These are phyloP conservation scores for Tenthredo scrophulariae DNA, from an alignment of 2,888 invertebrate genomes.

Conservation along the genomic window DNA sequence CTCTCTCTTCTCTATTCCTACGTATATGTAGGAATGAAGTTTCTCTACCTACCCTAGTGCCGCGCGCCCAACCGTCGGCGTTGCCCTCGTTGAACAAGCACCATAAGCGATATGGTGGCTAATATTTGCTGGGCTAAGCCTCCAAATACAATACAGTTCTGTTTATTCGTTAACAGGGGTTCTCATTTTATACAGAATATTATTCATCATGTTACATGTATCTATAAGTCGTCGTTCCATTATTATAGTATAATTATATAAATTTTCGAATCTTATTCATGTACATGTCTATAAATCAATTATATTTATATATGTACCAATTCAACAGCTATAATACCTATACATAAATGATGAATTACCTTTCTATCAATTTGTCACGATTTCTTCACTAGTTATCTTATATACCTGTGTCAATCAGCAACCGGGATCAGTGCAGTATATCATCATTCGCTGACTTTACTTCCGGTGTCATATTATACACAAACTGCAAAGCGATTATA, in stretches of 20 bases:
- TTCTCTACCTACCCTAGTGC: constrained; percentile 53
- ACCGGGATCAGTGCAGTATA: background rate
- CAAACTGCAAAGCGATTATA: background rate
- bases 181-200: constrained; percentile 62
- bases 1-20: too few species aligned
- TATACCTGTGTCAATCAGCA: background rate
- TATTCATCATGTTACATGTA: too few species aligned
- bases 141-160: constrained; percentile 75
- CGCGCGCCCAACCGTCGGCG: constrained; percentile 47
- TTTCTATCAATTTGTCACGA: background rate
- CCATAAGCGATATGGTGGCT: constrained; percentile 77
- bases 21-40: constrained; percentile 55
- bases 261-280: too few species aligned
- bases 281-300: too few species aligned
- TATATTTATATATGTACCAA: too few species aligned
- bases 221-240: too few species aligned
- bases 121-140: constrained; percentile 76
- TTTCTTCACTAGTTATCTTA: background rate
- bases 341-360: background rate
- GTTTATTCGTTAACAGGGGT: constrained; percentile 70
- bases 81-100: constrained; percentile 73
- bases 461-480: constrained; percentile 43
- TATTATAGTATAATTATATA: too few species aligned
- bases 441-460: constrained; percentile 40
- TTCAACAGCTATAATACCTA: too few species aligned